These are phyloP conservation scores for Scaptomyza reducta DNA, from an alignment of 2,888 invertebrate genomes.

Conservation along the genomic window DNA sequence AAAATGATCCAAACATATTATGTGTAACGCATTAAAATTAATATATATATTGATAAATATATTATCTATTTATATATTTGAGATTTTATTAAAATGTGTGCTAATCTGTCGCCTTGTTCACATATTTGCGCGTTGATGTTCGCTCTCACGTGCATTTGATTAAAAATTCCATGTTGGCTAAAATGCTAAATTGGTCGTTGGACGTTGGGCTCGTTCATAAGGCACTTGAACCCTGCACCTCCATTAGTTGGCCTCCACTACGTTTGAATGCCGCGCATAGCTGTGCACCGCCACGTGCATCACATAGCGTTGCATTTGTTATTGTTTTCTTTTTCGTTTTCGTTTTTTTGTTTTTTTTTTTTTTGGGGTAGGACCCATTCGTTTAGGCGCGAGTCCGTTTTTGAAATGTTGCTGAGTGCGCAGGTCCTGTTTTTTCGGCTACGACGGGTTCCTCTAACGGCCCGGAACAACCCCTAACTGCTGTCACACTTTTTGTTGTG, in stretches of 20 bases:
- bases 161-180: constrained; percentile 52
- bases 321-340: constrained; percentile 28
- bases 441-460: constrained; percentile 56
- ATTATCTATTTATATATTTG: constrained; percentile 1
- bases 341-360: constrained; percentile 50
- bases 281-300: constrained; percentile 53
- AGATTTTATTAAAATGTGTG: constrained; percentile 29
- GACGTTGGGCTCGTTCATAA: constrained; percentile 8
- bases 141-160: constrained; percentile 41
- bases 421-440: constrained; percentile 56
- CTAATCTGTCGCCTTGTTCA: constrained; percentile 10
- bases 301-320: constrained; percentile 36
- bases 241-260: constrained; percentile 6
- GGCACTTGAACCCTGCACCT: constrained; percentile 9
- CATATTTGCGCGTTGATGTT: constrained; percentile 61
- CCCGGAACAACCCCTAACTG: constrained; percentile 76
- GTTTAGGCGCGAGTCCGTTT: constrained; percentile 59
- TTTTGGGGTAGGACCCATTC: constrained; percentile 76
- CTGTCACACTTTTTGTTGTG: constrained; percentile 48
- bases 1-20: not conserved
- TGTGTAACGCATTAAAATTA: not conserved
- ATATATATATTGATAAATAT: not conserved
- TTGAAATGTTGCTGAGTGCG: constrained; percentile 56
- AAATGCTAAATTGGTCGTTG: constrained; percentile 3
- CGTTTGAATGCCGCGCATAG: constrained; percentile 33